phyloP scores from a whole-genome alignment of 2,888 invertebrate genomes.

The Tiliacea citrago region DNA sequence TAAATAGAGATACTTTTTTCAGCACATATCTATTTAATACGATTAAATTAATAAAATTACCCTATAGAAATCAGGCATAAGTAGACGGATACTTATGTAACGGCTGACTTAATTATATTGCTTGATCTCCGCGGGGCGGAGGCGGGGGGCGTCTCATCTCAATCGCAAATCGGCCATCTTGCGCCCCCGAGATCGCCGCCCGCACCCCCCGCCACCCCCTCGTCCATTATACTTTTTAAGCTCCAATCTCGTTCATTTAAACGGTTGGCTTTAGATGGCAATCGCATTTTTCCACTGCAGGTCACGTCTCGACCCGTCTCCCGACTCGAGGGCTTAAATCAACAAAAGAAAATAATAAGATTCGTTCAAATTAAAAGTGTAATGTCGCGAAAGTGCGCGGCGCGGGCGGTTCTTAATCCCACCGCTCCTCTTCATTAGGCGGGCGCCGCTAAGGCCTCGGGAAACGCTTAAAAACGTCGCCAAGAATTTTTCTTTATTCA shows the following conservation, averaged over 20 bases:
- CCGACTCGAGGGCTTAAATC: constrained; percentile 92
- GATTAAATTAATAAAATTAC: constrained; percentile 48
- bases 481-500: constrained; percentile 90
- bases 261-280: constrained; percentile 93
- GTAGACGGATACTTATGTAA: constrained; percentile 77
- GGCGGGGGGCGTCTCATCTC: constrained; percentile 88
- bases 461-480: constrained; percentile 86
- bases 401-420: constrained; percentile 82
- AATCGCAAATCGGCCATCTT: constrained; percentile 91
- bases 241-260: constrained; percentile 93
- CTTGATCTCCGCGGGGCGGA: constrained; percentile 85
- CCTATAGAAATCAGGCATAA: constrained; percentile 57
- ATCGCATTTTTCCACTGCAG: constrained; percentile 93
- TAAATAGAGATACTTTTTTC: constrained; percentile 9
- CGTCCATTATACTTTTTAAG: constrained; percentile 94
- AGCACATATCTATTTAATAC: constrained; percentile 31
- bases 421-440: constrained; percentile 87
- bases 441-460: constrained; percentile 76
- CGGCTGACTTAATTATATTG: constrained; percentile 88
- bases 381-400: constrained; percentile 89
- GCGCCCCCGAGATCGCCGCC: constrained; percentile 88
- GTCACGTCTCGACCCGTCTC: constrained; percentile 92
- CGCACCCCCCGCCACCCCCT: constrained; percentile 85
- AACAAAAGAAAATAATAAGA: constrained; percentile 93
- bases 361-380: constrained; percentile 94